These are phyloP conservation scores for Zele albiditarsus DNA, from an alignment of 2,888 invertebrate species.

Conservation along the genomic window DNA sequence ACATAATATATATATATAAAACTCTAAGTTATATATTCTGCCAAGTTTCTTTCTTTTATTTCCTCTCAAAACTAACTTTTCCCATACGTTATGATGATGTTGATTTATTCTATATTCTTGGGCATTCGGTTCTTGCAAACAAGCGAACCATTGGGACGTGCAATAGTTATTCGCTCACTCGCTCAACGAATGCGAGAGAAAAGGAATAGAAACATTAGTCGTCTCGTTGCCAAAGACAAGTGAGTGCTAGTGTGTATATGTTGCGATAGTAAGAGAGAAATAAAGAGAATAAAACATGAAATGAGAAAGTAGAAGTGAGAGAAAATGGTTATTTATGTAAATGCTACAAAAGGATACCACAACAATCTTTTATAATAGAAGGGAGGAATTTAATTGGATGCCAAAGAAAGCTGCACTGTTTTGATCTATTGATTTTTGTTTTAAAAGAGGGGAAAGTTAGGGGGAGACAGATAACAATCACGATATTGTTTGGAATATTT, in stretches of 20 bases:
- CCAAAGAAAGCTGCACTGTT: constrained; percentile 53
- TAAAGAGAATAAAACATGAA: constrained; percentile 10
- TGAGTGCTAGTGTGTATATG: not conserved
- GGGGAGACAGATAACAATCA: constrained; percentile 49
- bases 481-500: not conserved
- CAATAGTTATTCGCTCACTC: constrained; percentile 16
- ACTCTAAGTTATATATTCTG: not conserved
- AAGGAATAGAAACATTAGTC: constrained; percentile 53
- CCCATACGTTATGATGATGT: constrained; percentile 44
- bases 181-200: constrained; percentile 44
- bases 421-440: constrained; percentile 51
- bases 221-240: constrained; percentile 30
- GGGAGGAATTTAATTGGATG: constrained; percentile 55
- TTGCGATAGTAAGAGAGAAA: not conserved
- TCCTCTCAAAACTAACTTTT: constrained; percentile 34
- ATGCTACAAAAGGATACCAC: constrained; percentile 54
- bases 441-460: not conserved
- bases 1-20: not conserved
- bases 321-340: constrained; percentile 56
- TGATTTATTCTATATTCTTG: constrained; percentile 41
- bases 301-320: constrained; percentile 34
- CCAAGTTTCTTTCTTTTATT: constrained; percentile 21
- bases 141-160: constrained; percentile 34
- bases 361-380: constrained; percentile 48
- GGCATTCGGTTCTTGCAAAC: constrained; percentile 38